Evolutionary conservation across 2,113 vertebrate genomes (phyloP).

Genomic region (Cyanoramphus novaezelandiae): DNA sequence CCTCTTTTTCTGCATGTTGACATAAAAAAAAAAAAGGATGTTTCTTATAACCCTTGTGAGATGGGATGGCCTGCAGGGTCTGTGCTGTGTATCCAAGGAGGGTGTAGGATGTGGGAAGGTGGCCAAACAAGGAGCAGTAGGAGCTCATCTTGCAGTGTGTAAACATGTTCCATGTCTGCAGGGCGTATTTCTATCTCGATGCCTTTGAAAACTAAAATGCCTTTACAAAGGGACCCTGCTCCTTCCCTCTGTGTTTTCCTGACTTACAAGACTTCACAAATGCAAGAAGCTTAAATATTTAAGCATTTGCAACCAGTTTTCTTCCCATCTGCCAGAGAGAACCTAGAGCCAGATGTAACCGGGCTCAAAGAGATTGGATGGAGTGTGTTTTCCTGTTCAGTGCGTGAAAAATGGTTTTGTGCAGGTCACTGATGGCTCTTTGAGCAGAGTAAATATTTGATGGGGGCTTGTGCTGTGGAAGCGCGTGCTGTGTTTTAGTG

Average conservation of each 20-base stretch:
- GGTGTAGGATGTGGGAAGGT: neutral
- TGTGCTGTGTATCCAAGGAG: fast-evolving
- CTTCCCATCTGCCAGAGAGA: neutral
- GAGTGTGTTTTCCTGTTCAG: neutral
- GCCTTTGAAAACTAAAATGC: neutral
- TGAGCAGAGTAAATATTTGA: neutral
- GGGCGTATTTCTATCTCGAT: neutral
- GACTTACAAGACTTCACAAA: neutral
- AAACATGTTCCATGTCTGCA: fast-evolving
- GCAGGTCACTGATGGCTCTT: neutral
- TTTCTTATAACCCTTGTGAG: neutral
- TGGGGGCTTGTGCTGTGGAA: neutral
- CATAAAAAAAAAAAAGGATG: neutral
- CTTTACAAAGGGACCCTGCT: neutral
- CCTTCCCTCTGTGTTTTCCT: neutral
- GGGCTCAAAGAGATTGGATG: neutral
- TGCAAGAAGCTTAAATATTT: neutral
- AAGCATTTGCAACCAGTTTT: neutral
- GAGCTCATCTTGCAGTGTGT: neutral
- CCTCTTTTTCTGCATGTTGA: neutral
- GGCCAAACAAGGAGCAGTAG: neutral
- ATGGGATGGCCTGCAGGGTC: neutral
- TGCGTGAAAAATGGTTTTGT: neutral
- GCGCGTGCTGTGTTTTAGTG: neutral
- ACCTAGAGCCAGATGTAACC: neutral